Conservation (phyloP, 1,140 invertebrate species). For the Leptopilina boulardi region DNA sequence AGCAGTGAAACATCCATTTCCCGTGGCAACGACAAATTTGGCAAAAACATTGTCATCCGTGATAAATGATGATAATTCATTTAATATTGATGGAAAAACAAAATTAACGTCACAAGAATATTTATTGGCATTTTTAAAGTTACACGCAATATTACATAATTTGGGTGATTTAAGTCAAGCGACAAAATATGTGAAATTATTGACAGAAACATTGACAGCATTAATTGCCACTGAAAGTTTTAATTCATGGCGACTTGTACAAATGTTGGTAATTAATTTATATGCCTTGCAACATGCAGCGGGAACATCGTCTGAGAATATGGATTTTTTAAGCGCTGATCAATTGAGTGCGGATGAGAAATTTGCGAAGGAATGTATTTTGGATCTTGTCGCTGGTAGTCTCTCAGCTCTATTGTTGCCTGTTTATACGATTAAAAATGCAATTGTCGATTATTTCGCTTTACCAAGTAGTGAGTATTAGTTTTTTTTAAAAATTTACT, state of each 20-base stretch:
- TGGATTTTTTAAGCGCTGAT: constrained; percentile 64
- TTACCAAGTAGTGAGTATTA: constrained; percentile 80
- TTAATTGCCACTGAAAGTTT: constrained; percentile 88
- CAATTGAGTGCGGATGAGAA: constrained; percentile 78
- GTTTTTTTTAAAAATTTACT: background rate
- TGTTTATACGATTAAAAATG: constrained; percentile 81
- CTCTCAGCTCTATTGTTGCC: constrained; percentile 84
- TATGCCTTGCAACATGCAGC: constrained; percentile 82
- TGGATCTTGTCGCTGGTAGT: constrained; percentile 82
- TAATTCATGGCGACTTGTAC: constrained; percentile 82
- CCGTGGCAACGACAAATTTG: constrained; percentile 87
- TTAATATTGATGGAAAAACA: constrained; percentile 76
- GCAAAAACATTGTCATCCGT: constrained; percentile 80
- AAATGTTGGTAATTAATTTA: constrained; percentile 87
- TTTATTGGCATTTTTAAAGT: constrained; percentile 82
- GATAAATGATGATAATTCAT: constrained; percentile 76
- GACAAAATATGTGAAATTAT: constrained; percentile 77
- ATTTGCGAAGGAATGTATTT: constrained; percentile 77
- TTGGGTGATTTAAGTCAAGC: constrained; percentile 78
- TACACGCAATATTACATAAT: constrained; percentile 81
- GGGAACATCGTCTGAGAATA: constrained; percentile 60
- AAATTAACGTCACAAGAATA: constrained; percentile 83
- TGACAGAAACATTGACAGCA: constrained; percentile 83
- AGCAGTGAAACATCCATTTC: constrained; percentile 88
- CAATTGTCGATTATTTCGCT: constrained; percentile 82